A percentile compares a stretch with the other conserved stretches of the same genome.
Conservation (phyloP, 2,113 vertebrate species). For the Cyanoliseus patagonus region DNA sequence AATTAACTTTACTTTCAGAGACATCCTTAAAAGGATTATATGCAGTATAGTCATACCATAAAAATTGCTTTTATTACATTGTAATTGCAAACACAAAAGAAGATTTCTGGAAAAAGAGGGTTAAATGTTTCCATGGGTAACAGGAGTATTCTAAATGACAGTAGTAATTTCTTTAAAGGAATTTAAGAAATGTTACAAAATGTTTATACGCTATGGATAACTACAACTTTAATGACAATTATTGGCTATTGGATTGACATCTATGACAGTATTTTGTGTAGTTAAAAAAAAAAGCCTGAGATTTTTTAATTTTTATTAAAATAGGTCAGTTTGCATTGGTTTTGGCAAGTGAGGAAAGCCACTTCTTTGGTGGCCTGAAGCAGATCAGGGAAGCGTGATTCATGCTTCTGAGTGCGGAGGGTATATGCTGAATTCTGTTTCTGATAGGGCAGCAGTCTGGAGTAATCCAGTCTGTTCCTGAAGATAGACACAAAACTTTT, state of each 20-base stretch:
- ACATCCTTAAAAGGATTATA: background rate
- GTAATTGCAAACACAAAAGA: background rate
- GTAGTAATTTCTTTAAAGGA: background rate
- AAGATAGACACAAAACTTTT: background rate
- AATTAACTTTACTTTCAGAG: background rate
- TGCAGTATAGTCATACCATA: background rate
- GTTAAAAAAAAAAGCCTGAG: background rate
- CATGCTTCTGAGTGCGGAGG: background rate
- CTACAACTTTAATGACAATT: background rate
- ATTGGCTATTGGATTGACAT: background rate
- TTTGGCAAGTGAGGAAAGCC: background rate
- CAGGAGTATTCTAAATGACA: background rate
- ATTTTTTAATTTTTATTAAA: background rate
- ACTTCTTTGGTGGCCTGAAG: background rate
- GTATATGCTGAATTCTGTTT: background rate
- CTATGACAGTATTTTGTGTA: background rate
- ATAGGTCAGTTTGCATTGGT: background rate
- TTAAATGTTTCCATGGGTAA: background rate
- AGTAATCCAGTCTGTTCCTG: background rate
- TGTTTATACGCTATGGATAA: background rate
- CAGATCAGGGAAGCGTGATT: background rate
- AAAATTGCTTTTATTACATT: background rate
- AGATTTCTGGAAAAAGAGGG: background rate
- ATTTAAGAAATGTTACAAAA: background rate
- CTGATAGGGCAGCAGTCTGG: background rate